Conservation (phyloP, 2,113 vertebrate genomes). For the Cyprinodon brontotheroides region DNA sequence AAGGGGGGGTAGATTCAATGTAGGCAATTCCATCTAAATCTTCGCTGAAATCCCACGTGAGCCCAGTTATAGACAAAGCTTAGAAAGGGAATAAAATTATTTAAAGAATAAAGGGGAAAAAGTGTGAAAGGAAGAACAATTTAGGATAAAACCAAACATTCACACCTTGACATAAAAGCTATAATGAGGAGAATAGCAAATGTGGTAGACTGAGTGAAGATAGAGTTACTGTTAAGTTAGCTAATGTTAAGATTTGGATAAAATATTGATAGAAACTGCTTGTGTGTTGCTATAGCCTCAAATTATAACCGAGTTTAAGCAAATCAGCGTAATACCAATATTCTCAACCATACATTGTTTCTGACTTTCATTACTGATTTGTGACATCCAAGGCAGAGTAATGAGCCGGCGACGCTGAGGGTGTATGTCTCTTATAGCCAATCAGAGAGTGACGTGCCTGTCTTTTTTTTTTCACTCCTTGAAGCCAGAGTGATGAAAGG, state of each 20-base stretch:
- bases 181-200: slow-evolving; percentile 1
- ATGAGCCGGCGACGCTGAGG: slow-evolving; percentile 33
- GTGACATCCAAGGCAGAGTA: slow-evolving; percentile 16
- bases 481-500: slow-evolving; percentile 50
- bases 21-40: slow-evolving; percentile 54
- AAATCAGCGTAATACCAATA: slow-evolving; percentile 5
- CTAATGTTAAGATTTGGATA: no score
- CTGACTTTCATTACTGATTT: slow-evolving; percentile 13
- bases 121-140: neutral
- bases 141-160: neutral
- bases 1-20: slow-evolving; percentile 30
- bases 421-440: slow-evolving; percentile 54
- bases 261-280: neutral
- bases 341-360: slow-evolving; percentile 17
- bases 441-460: slow-evolving; percentile 36
- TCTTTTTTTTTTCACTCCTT: slow-evolving; percentile 22
- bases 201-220: slow-evolving; percentile 4
- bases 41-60: slow-evolving; percentile 39
- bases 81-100: neutral
- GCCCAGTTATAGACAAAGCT: slow-evolving; percentile 3
- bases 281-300: neutral
- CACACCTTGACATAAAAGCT: neutral
- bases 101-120: neutral
- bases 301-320: neutral
- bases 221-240: slow-evolving; percentile 23